These are phyloP conservation scores for Heteromormyrus szaboi DNA, from an alignment of 2,797 vertebrate species.

Conservation along the genomic window DNA sequence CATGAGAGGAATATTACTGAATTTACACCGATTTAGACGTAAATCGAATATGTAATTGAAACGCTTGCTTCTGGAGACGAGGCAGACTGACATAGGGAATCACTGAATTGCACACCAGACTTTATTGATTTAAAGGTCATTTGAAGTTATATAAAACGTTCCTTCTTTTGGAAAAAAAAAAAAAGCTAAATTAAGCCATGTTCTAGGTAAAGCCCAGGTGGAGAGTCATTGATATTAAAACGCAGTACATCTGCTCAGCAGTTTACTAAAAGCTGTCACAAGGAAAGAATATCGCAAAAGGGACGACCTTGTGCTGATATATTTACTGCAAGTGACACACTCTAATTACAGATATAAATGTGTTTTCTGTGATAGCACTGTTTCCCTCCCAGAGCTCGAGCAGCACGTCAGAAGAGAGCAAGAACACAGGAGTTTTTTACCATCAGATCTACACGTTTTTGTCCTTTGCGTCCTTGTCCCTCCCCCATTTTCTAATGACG, in stretches of 20 bases:
- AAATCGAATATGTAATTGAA: background rate
- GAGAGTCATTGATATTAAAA: background rate
- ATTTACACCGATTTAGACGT: background rate
- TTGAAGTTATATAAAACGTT: background rate
- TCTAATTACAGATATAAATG: background rate
- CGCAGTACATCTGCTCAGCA: background rate
- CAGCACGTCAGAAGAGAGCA: background rate
- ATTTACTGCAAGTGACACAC: background rate
- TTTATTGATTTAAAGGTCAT: slow-evolving; percentile 14
- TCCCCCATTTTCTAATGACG: background rate
- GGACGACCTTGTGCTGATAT: background rate
- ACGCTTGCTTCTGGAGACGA: background rate
- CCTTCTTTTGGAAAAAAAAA: background rate
- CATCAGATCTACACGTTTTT: background rate
- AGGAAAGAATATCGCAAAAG: background rate
- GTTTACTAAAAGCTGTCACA: background rate
- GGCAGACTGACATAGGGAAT: background rate
- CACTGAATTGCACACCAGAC: background rate
- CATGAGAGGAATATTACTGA: background rate
- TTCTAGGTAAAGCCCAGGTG: slow-evolving; percentile 4
- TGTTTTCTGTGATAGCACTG: background rate
- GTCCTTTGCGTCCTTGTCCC: background rate
- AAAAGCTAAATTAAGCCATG: background rate
- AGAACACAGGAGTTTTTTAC: background rate
- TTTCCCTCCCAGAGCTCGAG: background rate